Percentiles rank a stretch among this genome's conserved stretches.
Evolutionary conservation across 1,140 invertebrate species (phyloP).

Genomic region (Drosophila murphyi): DNA sequence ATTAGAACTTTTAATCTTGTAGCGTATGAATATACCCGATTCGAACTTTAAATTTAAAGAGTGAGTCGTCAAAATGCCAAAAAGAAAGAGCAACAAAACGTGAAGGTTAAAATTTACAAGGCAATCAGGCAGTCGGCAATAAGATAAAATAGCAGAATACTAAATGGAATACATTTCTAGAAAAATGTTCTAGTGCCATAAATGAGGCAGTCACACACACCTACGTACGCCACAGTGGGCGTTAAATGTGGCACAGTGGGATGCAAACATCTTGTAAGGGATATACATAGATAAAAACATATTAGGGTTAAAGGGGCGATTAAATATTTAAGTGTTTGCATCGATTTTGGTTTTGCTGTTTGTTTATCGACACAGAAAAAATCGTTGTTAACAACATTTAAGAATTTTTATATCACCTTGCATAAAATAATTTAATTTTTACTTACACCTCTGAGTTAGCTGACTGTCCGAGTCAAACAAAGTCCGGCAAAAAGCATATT

Average conservation of each 20-base stretch:
- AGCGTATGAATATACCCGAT: neutral
- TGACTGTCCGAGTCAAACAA: neutral
- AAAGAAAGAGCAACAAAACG: conserved; percentile 47
- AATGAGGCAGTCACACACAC: conserved; percentile 60
- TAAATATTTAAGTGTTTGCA: too few relatives aligned
- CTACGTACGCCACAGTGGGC: conserved; percentile 50
- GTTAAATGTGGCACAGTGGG: conserved; percentile 54
- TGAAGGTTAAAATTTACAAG: conserved; percentile 77
- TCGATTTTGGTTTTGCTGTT: too few relatives aligned
- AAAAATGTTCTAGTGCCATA: conserved; percentile 63
- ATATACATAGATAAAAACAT: neutral
- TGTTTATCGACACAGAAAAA: too few relatives aligned
- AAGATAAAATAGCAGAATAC: conserved; percentile 63
- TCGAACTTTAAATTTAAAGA: neutral
- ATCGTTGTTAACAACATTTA: neutral
- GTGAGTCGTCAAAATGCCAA: conserved; percentile 21
- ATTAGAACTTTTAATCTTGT: too few relatives aligned
- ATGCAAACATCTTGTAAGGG: conserved; percentile 27
- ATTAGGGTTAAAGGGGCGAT: too few relatives aligned
- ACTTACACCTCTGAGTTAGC: conserved; percentile 35
- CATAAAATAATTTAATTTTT: conserved; percentile 13
- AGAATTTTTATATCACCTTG: too few relatives aligned
- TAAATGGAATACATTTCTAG: conserved; percentile 48
- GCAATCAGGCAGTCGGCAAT: conserved; percentile 41
- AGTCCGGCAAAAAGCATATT: conserved; percentile 32